Conservation (phyloP, 2,113 vertebrate genomes). For the Macquaria ambigua region DNA sequence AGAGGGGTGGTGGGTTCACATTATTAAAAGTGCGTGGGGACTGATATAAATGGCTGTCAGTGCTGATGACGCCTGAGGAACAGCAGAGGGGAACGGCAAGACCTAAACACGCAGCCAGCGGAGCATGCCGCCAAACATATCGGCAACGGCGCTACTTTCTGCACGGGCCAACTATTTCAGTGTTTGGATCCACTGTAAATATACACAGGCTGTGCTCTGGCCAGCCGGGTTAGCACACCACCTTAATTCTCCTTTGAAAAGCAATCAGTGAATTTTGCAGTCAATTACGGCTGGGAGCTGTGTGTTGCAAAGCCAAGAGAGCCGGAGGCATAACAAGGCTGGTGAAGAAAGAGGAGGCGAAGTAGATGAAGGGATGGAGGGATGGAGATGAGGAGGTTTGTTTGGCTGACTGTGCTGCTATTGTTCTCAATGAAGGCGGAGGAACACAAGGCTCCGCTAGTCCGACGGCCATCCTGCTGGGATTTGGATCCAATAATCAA, state of each 20-base stretch:
- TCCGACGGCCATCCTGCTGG: conserved; percentile 52
- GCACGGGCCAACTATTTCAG: conserved; percentile 61
- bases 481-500: conserved; percentile 68
- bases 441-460: conserved; percentile 47
- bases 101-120: conserved; percentile 64
- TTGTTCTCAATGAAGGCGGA: conserved; percentile 63
- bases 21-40: conserved; percentile 67
- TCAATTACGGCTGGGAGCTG: conserved; percentile 62
- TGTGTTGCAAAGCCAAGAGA: conserved; percentile 56
- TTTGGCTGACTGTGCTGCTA: conserved; percentile 62
- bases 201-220: conserved; percentile 66
- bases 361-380: conserved; percentile 48
- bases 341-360: conserved; percentile 48
- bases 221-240: conserved; percentile 54
- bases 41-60: conserved; percentile 73
- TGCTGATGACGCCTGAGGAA: conserved; percentile 65
- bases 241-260: conserved; percentile 71
- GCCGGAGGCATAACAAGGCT: conserved; percentile 31
- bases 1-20: conserved; percentile 30
- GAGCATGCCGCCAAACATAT: conserved; percentile 61
- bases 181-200: conserved; percentile 78
- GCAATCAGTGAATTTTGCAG: conserved; percentile 76
- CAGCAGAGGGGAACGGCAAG: conserved; percentile 58
- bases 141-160: conserved; percentile 59
- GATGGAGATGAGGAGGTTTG: conserved; percentile 56